A percentile compares a stretch with the other conserved stretches of the same genome.
These are phyloP conservation scores for Formica aserva DNA, from an alignment of 2,888 invertebrate genomes.

Conservation along the genomic window DNA sequence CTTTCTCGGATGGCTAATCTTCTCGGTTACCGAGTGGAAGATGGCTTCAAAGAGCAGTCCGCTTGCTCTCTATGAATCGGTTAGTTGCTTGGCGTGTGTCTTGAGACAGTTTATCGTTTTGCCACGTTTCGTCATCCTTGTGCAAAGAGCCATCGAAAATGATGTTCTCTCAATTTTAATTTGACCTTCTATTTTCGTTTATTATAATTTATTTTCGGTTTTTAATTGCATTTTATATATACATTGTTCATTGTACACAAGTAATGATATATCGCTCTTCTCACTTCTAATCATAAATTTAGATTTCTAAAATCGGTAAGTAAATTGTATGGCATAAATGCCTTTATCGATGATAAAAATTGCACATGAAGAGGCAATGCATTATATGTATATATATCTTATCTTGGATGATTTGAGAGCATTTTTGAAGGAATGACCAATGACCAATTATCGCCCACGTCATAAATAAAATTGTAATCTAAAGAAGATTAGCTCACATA, in stretches of 20 bases:
- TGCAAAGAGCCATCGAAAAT: neutral
- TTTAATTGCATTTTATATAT: neutral
- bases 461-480: conserved; percentile 14
- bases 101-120: conserved; percentile 34
- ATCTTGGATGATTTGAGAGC: neutral
- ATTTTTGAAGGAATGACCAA: neutral
- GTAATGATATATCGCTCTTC: neutral
- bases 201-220: neutral
- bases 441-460: neutral
- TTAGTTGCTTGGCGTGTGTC: conserved; percentile 7
- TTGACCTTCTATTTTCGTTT: neutral
- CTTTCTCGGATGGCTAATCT: conserved; percentile 67
- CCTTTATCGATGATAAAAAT: neutral
- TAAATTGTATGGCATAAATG: neutral
- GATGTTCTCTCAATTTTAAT: neutral
- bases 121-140: conserved; percentile 26
- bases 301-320: neutral
- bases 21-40: conserved; percentile 52
- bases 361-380: neutral
- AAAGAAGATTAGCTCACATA: neutral
- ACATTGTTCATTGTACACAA: neutral
- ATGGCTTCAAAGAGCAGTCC: conserved; percentile 56
- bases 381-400: neutral
- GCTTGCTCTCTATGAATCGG: conserved; percentile 32
- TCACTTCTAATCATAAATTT: neutral